A percentile compares a stretch with the other conserved stretches of the same genome.
Evolutionary conservation across 2,797 vertebrate species (phyloP).

Genomic region (Sebastes kiyomatsui): DNA sequence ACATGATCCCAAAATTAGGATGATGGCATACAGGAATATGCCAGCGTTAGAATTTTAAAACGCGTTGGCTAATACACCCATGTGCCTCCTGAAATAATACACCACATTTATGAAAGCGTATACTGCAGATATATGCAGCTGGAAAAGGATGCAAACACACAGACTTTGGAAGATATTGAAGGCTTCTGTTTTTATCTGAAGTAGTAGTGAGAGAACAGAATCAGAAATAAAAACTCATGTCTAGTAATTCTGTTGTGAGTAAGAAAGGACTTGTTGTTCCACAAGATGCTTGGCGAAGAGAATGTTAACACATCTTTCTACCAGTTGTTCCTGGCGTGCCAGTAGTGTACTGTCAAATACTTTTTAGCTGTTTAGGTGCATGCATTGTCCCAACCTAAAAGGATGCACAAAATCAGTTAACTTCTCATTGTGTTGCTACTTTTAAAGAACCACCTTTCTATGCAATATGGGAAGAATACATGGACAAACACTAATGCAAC

Average conservation of each 20-base stretch:
- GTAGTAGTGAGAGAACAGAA: background rate
- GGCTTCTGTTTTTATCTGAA: background rate
- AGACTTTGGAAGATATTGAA: background rate
- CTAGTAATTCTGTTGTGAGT: constrained; percentile 7
- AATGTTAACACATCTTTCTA: constrained; percentile 1
- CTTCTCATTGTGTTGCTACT: background rate
- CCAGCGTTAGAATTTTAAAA: background rate
- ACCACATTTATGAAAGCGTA: background rate
- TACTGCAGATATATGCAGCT: background rate
- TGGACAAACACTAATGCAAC: background rate
- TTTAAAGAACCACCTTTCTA: background rate
- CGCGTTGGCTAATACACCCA: background rate
- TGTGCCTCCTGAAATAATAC: background rate
- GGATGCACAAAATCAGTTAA: background rate
- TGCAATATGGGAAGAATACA: background rate
- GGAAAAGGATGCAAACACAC: background rate
- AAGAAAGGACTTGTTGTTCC: constrained; percentile 2
- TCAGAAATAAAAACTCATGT: background rate
- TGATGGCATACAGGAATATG: constrained; percentile 7
- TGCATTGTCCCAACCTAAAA: background rate
- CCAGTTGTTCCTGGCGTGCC: background rate
- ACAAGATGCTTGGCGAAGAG: background rate
- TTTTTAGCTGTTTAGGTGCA: background rate
- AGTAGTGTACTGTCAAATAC: background rate
- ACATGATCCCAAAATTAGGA: constrained; percentile 35